A percentile compares a stretch with the other conserved stretches of the same genome.
These are phyloP conservation scores for Cephus pulcher DNA, from an alignment of 2,888 invertebrate genomes.

Conservation along the genomic window DNA sequence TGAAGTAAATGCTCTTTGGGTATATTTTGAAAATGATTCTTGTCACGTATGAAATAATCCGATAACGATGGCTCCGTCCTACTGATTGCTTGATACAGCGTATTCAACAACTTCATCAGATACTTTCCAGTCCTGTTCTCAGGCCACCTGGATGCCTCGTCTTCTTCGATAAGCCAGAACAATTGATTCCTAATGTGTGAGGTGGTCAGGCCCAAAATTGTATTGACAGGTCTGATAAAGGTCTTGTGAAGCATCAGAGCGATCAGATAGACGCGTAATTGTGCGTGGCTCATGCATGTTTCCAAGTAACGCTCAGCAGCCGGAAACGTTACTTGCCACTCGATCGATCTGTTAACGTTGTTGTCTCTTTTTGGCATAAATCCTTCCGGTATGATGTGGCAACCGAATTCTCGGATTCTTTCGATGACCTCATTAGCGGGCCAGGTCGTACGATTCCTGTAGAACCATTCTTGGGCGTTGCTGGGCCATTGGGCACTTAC, in stretches of 20 bases:
- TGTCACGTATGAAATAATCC: conserved; percentile 80
- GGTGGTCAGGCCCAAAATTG: conserved; percentile 74
- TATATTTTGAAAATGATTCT: conserved; percentile 80
- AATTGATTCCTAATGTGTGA: conserved; percentile 80
- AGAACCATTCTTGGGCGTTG: conserved; percentile 77
- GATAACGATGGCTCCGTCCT: conserved; percentile 70
- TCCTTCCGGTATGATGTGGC: conserved; percentile 78
- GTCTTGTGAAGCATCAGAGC: conserved; percentile 78
- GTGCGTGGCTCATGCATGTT: conserved; percentile 77
- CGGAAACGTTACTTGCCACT: conserved; percentile 85
- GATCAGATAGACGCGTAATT: conserved; percentile 78
- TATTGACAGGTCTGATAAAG: conserved; percentile 76
- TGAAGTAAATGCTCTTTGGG: conserved; percentile 73
- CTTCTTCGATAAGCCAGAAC: conserved; percentile 82
- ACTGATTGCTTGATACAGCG: conserved; percentile 74
- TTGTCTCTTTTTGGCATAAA: conserved; percentile 72
- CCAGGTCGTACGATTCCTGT: conserved; percentile 76
- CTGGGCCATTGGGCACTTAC: conserved; percentile 79
- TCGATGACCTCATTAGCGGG: conserved; percentile 76
- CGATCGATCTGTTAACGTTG: conserved; percentile 74
- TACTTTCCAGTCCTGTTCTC: conserved; percentile 80
- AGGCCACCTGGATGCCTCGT: conserved; percentile 77
- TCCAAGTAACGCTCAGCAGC: conserved; percentile 82
- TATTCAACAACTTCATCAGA: conserved; percentile 73
- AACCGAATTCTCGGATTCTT: conserved; percentile 75